Evolutionary conservation across 1,140 invertebrate species (phyloP).

Genomic region (Rhynchophorus ferrugineus): DNA sequence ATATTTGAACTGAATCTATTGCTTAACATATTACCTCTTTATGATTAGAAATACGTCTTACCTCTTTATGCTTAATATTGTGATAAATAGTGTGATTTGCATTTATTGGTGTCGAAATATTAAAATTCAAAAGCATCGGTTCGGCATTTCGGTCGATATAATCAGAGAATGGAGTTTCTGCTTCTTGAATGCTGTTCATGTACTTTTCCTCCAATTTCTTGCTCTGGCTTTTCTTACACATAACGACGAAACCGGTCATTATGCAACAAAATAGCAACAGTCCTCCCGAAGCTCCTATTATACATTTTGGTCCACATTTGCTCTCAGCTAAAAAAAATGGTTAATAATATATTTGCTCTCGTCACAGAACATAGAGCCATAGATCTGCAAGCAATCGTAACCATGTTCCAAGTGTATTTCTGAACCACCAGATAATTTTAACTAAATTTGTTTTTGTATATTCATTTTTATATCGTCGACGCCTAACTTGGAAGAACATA

Average conservation of each 20-base stretch:
- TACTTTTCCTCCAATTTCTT: constrained; percentile 29
- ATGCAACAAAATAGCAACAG: constrained; percentile 26
- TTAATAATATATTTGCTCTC: no score
- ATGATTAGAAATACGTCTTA: no score
- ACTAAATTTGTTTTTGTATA: no score
- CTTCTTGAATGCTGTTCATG: constrained; percentile 27
- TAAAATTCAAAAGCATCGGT: constrained; percentile 35
- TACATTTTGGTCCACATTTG: constrained; percentile 34
- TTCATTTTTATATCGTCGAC: no score
- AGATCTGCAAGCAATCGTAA: background rate
- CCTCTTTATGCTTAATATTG: no score
- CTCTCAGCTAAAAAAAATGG: constrained; percentile 17
- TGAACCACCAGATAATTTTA: no score
- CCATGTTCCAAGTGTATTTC: no score
- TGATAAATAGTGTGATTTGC: no score
- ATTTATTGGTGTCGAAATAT: constrained; percentile 30
- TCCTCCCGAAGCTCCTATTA: constrained; percentile 32
- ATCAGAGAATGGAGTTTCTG: constrained; percentile 32
- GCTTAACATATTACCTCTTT: no score
- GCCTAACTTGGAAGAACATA: no score
- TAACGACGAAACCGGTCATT: constrained; percentile 27
- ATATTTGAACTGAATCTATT: no score
- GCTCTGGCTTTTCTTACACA: constrained; percentile 28
- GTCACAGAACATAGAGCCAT: constrained; percentile 1
- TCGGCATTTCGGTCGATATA: constrained; percentile 31